A percentile compares a stretch with the other conserved stretches of the same genome.
Conservation (phyloP, 1,140 invertebrate genomes). For the Dendrolimus punctatus region DNA sequence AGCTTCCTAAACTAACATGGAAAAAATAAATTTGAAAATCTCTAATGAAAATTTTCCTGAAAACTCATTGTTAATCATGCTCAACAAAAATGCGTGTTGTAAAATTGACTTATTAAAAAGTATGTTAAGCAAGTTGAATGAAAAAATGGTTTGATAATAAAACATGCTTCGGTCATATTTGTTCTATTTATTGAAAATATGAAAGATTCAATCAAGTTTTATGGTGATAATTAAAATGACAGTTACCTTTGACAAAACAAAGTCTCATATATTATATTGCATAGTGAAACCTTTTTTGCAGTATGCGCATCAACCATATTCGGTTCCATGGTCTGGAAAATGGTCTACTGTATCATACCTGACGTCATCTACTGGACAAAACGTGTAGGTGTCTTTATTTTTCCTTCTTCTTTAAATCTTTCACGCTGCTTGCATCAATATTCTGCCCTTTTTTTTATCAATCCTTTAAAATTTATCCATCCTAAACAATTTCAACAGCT, state of each 20-base stretch:
- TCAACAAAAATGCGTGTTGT: no score
- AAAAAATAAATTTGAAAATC: no score
- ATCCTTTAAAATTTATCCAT: conserved; percentile 3
- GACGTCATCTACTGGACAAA: background rate
- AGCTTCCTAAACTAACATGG: no score
- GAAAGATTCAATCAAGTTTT: conserved; percentile 2
- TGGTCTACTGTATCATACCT: conserved; percentile 1
- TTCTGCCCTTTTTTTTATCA: background rate
- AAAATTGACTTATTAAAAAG: no score
- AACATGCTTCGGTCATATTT: background rate
- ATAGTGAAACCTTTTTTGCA: conserved; percentile 2
- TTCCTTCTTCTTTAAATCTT: background rate
- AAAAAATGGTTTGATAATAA: no score
- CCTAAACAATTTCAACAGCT: conserved; percentile 1
- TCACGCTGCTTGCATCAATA: conserved; percentile 1
- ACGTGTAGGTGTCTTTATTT: conserved; percentile 3
- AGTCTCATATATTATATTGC: conserved; percentile 1
- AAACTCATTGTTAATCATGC: no score
- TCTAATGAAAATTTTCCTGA: no score
- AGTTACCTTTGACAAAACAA: background rate
- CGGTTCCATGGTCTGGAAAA: conserved; percentile 1
- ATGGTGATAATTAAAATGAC: conserved; percentile 3
- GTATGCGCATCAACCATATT: conserved; percentile 3
- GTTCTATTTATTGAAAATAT: background rate
- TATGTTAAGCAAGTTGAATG: no score